A percentile compares a stretch with the other conserved stretches of the same genome.
Conservation (phyloP, 2,888 invertebrate genomes). For the Nomada ferruginata region DNA sequence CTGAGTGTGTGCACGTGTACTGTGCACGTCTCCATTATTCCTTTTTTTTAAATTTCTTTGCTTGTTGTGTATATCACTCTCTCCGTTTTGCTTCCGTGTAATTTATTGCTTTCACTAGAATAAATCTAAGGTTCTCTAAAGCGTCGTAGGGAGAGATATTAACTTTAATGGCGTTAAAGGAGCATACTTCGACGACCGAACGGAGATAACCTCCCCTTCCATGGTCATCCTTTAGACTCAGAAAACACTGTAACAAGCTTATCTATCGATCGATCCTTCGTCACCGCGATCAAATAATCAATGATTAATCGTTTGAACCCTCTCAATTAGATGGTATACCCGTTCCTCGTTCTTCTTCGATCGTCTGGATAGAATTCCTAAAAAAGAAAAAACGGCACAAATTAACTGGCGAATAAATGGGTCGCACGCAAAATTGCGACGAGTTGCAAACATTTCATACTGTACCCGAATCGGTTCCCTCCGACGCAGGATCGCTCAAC, state of each 20-base stretch:
- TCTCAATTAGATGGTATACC: background rate
- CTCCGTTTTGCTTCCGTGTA: constrained; percentile 13
- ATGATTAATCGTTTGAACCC: background rate
- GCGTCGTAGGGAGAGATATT: constrained; percentile 68
- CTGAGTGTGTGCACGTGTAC: constrained; percentile 19
- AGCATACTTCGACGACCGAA: constrained; percentile 50
- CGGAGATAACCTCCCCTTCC: constrained; percentile 21
- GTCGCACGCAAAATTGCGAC: background rate
- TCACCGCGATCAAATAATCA: constrained; percentile 27
- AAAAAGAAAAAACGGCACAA: background rate
- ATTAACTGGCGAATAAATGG: no score
- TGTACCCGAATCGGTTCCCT: constrained; percentile 55
- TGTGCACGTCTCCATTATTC: constrained; percentile 13
- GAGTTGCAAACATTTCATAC: background rate
- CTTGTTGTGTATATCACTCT: background rate
- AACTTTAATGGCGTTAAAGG: constrained; percentile 67
- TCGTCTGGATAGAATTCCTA: constrained; percentile 17
- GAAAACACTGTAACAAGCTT: constrained; percentile 73
- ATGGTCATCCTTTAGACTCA: constrained; percentile 64
- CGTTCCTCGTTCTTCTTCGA: background rate
- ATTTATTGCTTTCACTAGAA: constrained; percentile 72
- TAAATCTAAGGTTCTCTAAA: constrained; percentile 70
- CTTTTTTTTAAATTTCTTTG: background rate
- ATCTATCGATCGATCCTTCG: constrained; percentile 50
- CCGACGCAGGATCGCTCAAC: constrained; percentile 58